Percentiles rank a stretch among this genome's conserved stretches.
phyloP scores from a whole-genome alignment of 2,888 invertebrate genomes.

The Serripes groenlandicus region DNA sequence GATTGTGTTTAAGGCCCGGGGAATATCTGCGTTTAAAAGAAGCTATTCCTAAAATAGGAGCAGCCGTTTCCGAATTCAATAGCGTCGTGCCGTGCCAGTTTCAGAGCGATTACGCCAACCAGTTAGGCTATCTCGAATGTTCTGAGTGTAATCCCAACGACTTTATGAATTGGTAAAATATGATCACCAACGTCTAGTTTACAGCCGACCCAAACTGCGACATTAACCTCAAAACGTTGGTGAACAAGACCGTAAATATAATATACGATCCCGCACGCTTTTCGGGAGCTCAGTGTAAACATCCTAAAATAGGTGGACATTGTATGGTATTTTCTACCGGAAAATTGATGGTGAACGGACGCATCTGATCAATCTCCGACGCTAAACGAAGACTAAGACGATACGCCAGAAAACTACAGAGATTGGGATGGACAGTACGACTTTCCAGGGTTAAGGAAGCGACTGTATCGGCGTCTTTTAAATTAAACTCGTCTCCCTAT shows the following conservation, averaged over 20 bases:
- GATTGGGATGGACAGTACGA: neutral
- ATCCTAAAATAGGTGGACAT: neutral
- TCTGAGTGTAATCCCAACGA: conserved; percentile 36
- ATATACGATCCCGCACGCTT: neutral
- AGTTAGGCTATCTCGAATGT: conserved; percentile 29
- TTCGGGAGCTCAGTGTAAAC: neutral
- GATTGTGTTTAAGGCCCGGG: conserved; percentile 36
- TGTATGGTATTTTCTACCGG: neutral
- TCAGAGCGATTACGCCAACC: conserved; percentile 39
- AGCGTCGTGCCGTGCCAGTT: conserved; percentile 16
- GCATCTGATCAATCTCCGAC: neutral
- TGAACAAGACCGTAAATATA: neutral
- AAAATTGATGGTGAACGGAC: neutral
- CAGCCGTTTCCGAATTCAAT: conserved; percentile 18
- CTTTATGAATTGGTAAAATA: neutral
- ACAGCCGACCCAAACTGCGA: neutral
- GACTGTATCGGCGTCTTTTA: neutral
- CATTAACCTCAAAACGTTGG: neutral
- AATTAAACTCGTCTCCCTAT: neutral
- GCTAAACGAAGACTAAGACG: neutral
- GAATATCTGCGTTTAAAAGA: conserved; percentile 41
- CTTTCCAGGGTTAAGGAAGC: neutral
- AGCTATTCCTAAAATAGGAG: conserved; percentile 18
- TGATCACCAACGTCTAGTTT: neutral
- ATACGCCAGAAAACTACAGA: neutral